Evolutionary conservation across 2,888 invertebrate species (phyloP).

Genomic region (Drosophila testacea): DNA sequence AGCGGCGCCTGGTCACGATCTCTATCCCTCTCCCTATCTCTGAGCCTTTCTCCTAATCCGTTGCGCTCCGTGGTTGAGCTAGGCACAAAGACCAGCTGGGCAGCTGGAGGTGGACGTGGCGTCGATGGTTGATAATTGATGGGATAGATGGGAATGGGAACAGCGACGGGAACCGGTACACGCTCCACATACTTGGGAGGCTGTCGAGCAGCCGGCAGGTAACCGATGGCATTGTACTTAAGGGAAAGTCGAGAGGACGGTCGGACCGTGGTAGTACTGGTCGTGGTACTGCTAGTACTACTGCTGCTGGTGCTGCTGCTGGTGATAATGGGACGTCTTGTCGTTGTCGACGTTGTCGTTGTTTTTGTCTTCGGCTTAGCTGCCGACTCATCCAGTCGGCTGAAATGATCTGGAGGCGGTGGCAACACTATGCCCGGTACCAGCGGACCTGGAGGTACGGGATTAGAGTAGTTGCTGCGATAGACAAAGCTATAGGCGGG

Average conservation of each 20-base stretch:
- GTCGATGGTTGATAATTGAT: constrained; percentile 68
- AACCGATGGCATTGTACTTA: constrained; percentile 70
- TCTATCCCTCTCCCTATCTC: constrained; percentile 13
- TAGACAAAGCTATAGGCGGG: constrained; percentile 96
- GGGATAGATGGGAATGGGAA: constrained; percentile 80
- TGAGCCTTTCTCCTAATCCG: neutral
- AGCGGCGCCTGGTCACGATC: constrained; percentile 59
- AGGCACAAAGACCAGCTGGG: constrained; percentile 77
- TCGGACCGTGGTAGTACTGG: constrained; percentile 49
- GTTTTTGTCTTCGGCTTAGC: constrained; percentile 79
- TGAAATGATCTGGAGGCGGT: constrained; percentile 95
- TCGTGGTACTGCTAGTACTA: constrained; percentile 27
- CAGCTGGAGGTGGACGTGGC: constrained; percentile 50
- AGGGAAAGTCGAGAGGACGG: constrained; percentile 65
- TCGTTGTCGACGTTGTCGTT: constrained; percentile 82
- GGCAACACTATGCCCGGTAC: constrained; percentile 95
- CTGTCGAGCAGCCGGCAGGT: constrained; percentile 86
- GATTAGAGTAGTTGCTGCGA: constrained; percentile 90
- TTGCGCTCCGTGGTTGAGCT: constrained; percentile 65
- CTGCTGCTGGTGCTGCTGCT: constrained; percentile 77
- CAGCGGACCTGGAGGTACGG: constrained; percentile 93
- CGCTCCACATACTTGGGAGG: constrained; percentile 64
- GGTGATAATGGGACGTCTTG: constrained; percentile 76
- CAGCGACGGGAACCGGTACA: constrained; percentile 80
- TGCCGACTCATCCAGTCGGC: constrained; percentile 87